These are phyloP conservation scores for Cebus imitator DNA, from an alignment of 2,113 vertebrate genomes.

Conservation along the genomic window DNA sequence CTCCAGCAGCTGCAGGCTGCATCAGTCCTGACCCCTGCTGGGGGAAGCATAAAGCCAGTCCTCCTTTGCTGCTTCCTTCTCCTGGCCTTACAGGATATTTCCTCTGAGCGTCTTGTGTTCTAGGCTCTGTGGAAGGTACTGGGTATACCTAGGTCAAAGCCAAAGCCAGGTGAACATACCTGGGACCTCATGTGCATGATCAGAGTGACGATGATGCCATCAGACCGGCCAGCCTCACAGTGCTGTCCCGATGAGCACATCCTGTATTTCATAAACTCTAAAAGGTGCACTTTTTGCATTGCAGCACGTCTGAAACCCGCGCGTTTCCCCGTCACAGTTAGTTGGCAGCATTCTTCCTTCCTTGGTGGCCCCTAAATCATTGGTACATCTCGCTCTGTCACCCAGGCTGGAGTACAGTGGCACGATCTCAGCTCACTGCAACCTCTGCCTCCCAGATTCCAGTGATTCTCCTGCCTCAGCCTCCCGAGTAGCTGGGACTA, in stretches of 20 bases:
- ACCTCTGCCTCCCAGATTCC: too few relatives aligned
- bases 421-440: too few relatives aligned
- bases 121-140: neutral
- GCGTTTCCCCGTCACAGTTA: neutral
- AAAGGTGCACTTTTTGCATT: neutral
- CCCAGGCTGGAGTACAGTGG: too few relatives aligned
- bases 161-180: neutral
- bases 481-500: too few relatives aligned
- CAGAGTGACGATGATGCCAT: too few relatives aligned
- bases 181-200: neutral
- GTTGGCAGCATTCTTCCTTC: neutral
- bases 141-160: neutral
- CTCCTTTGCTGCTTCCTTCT: too few relatives aligned
- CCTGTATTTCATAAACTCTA: fast-evolving
- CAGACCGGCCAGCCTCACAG: neutral
- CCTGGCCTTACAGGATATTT: neutral
- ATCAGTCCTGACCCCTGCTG: neutral
- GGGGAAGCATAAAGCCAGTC: too few relatives aligned
- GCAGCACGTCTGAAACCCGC: neutral
- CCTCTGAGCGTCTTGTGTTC: neutral
- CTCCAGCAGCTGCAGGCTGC: neutral
- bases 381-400: too few relatives aligned
- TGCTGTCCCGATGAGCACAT: neutral
- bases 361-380: too few relatives aligned
- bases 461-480: too few relatives aligned